Evolutionary conservation across 2,888 invertebrate species (phyloP).

Genomic region (Malthinus flaveolus): DNA sequence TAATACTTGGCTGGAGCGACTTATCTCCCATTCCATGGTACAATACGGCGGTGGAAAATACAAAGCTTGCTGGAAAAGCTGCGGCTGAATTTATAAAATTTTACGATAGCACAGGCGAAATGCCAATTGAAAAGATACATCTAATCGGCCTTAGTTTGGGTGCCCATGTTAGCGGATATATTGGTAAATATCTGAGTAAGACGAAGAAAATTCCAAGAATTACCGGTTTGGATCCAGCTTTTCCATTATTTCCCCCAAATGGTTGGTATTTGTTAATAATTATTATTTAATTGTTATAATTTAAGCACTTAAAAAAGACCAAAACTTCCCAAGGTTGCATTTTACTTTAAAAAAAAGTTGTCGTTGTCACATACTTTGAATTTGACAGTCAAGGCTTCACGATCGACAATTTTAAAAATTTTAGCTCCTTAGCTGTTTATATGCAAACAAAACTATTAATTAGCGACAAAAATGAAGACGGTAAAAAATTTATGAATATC

Average conservation of each 20-base stretch:
- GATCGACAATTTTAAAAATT: too few relatives aligned
- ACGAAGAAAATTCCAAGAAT: neutral
- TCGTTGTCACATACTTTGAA: too few relatives aligned
- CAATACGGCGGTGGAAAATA: neutral
- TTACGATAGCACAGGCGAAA: neutral
- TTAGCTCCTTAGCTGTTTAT: too few relatives aligned
- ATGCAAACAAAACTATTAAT: too few relatives aligned
- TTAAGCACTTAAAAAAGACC: too few relatives aligned
- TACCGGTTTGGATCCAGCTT: slow-evolving; percentile 1
- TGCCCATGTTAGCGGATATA: neutral
- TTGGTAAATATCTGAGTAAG: neutral
- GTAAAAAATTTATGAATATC: too few relatives aligned
- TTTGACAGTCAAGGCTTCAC: too few relatives aligned
- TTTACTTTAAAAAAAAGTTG: too few relatives aligned
- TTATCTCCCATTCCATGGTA: neutral
- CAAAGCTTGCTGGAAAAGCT: neutral
- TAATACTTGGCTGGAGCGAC: neutral
- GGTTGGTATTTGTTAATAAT: neutral
- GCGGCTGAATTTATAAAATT: neutral
- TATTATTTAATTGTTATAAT: neutral
- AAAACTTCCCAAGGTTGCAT: too few relatives aligned
- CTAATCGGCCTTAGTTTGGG: slow-evolving; percentile 1
- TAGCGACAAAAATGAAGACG: too few relatives aligned
- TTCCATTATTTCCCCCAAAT: neutral
- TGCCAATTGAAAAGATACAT: neutral